Evolutionary conservation across 2,888 invertebrate species (phyloP), one percentile per base, ranked within the genome.

Genomic region (Caenorhabditis parvicauda): DNA sequence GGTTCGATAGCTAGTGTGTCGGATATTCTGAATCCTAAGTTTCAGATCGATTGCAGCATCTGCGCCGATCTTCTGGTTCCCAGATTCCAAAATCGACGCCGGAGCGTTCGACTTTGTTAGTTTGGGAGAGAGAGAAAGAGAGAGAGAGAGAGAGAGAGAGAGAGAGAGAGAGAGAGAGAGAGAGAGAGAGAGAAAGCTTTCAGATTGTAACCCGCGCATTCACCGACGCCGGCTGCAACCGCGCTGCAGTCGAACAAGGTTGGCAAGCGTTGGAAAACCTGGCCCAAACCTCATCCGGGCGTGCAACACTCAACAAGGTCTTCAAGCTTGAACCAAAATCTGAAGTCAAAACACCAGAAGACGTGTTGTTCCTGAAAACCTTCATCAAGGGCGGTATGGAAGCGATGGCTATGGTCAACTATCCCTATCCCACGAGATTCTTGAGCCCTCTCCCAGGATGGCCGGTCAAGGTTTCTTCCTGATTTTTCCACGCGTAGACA

Each of bases 361-460:
- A 62, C 42, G 28, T 54, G 19, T 47, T 21, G 17, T 58, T 58
- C 43, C 50, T 63, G 53, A 63, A 58, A 39, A 54, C 54, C 19
- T 63, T 59, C 48, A 55, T 63, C 25, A 27, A 64, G 19, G 60
- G 67, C 43, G 52, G 57, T 6, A 56, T 78, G 54, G 86, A 86
- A 7, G 88, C 89, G 72, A 82, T 94, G 63, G 93, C 92, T 0
- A 95, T 95, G 94, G 89, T 89, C 17, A 90, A 96, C 84, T 98
- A 96, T 83, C 95, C 95, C 0, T 96, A 93, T 81, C 84, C 88
- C 0, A 87, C 89, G 0, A 87, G 87, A 75, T 96, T 96, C 82
- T 83, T 96, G 49, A 57, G 63, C 4, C 81, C 82, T 22, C 75
- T 96, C 19, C 94, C 95, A 0, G 90, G 88, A 0, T 86, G 90